Evolutionary conservation across 2,888 invertebrate genomes (phyloP).

Genomic region (Cephalotes varians): DNA sequence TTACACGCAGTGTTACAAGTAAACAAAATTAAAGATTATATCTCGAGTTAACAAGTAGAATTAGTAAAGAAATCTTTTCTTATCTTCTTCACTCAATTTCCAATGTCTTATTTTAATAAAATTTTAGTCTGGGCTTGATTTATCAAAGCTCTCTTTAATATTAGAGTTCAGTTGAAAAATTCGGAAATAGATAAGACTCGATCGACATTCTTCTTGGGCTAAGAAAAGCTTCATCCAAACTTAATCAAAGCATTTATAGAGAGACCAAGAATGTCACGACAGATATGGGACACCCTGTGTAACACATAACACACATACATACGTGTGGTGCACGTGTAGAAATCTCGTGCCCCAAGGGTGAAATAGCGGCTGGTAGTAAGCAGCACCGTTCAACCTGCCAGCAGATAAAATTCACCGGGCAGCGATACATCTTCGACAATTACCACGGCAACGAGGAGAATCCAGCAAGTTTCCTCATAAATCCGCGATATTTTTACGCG

Average conservation of each 20-base stretch:
- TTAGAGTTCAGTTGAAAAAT: background rate
- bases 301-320: background rate
- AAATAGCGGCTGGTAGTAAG: constrained; percentile 62
- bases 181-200: background rate
- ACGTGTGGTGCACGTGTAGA: constrained; percentile 15
- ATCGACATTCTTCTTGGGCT: background rate
- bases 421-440: constrained; percentile 81
- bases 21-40: background rate
- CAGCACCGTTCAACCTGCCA: constrained; percentile 52
- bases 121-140: background rate
- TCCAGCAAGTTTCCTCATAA: constrained; percentile 80
- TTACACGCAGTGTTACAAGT: background rate
- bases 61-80: background rate
- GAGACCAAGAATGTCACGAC: background rate
- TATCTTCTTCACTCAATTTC: background rate
- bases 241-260: background rate
- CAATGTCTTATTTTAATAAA: background rate
- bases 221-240: background rate
- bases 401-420: constrained; percentile 77
- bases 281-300: background rate
- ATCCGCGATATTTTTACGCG: constrained; percentile 81
- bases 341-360: constrained; percentile 67
- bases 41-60: background rate
- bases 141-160: background rate
- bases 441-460: constrained; percentile 75